phyloP scores from a whole-genome alignment of 2,888 invertebrate species.

The Melinaea menophilus region DNA sequence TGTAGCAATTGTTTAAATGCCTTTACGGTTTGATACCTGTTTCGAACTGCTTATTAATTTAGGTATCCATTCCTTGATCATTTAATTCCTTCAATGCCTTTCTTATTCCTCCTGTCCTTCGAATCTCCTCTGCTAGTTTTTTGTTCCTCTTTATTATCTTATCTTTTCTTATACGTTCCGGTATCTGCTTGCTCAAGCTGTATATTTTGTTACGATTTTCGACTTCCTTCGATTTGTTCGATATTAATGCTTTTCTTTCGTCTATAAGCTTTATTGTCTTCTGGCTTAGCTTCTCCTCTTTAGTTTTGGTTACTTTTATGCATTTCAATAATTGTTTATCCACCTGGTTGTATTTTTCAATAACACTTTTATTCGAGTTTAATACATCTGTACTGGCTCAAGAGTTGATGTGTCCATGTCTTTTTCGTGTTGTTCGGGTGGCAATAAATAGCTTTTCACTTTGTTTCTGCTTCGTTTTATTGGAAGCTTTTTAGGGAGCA shows the following conservation, averaged over 20 bases:
- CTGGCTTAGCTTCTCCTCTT: slow-evolving; percentile 7
- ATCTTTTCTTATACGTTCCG: slow-evolving; percentile 27
- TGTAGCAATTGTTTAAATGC: slow-evolving; percentile 13
- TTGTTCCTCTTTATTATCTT: slow-evolving; percentile 17
- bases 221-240: neutral
- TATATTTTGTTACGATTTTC: slow-evolving; percentile 15
- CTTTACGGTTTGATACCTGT: slow-evolving; percentile 6
- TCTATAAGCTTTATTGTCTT: slow-evolving; percentile 11
- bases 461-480: slow-evolving; percentile 3
- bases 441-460: neutral
- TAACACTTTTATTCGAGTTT: slow-evolving; percentile 10
- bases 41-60: slow-evolving; percentile 16
- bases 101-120: slow-evolving; percentile 17
- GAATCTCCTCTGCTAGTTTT: slow-evolving; percentile 27
- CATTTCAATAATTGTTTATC: slow-evolving; percentile 10
- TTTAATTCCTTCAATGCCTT: slow-evolving; percentile 28
- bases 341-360: slow-evolving; percentile 12
- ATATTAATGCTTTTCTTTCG: slow-evolving; percentile 23
- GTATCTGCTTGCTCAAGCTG: slow-evolving; percentile 30
- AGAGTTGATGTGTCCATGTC: slow-evolving; percentile 4
- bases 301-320: neutral
- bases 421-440: slow-evolving; percentile 1
- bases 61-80: slow-evolving; percentile 22
- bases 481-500: slow-evolving; percentile 8
- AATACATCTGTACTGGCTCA: slow-evolving; percentile 4